Evolutionary conservation across 2,113 vertebrate species (phyloP).

Genomic region (Malaclemys terrapin): DNA sequence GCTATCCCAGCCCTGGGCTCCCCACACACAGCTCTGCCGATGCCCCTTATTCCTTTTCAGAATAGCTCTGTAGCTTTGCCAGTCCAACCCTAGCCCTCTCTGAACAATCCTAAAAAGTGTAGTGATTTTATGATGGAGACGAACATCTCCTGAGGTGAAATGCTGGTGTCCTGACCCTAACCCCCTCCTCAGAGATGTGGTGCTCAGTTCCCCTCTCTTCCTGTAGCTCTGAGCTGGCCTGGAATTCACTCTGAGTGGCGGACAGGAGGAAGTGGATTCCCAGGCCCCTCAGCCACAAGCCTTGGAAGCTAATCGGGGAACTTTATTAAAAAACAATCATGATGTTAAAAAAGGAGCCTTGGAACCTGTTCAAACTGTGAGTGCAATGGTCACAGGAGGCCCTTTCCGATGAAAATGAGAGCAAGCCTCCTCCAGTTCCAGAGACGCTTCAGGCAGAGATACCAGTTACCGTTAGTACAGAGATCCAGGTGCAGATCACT

Average conservation of each 20-base stretch:
- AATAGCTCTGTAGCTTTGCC: rapidly evolving
- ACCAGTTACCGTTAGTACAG: neutral
- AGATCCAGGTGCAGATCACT: neutral
- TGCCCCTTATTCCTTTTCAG: rapidly evolving
- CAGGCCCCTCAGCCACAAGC: slow-evolving; percentile 14
- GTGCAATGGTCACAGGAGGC: neutral
- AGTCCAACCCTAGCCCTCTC: rapidly evolving
- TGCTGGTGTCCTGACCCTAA: neutral
- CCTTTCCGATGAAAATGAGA: slow-evolving; percentile 55
- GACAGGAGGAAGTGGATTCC: slow-evolving; percentile 67
- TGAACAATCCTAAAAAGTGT: neutral
- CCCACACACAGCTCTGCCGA: rapidly evolving
- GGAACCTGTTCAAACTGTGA: slow-evolving; percentile 34
- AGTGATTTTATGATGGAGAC: neutral
- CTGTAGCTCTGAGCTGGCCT: neutral
- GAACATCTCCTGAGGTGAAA: neutral
- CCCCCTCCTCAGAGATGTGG: neutral
- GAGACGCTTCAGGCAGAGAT: neutral
- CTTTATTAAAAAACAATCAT: slow-evolving; percentile 73
- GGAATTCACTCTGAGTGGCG: slow-evolving; percentile 21
- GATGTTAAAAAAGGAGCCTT: slow-evolving; percentile 41
- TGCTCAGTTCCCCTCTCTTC: rapidly evolving
- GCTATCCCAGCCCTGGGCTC: neutral
- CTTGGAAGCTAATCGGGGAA: slow-evolving; percentile 61
- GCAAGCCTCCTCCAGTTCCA: neutral